Base-by-base conservation (phyloP, 2,888 invertebrate genomes). In the Sesia apiformis region DNA sequence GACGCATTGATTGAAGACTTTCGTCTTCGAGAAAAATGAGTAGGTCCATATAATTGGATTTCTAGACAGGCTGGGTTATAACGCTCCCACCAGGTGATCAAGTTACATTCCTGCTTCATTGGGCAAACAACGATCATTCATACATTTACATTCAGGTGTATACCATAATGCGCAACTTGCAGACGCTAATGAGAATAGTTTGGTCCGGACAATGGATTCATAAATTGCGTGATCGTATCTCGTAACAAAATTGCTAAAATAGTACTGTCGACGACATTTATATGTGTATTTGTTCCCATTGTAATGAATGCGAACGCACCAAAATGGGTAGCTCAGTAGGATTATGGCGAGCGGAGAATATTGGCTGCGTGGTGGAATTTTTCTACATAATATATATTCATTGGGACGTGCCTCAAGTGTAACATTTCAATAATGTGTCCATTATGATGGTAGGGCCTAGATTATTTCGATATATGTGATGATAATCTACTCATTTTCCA, bases 211-310 rank as follows among this genome's bases (percentile, higher is more conserved):
- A 84, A 84, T 83, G 78, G 79, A 66, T 78, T 77, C 77, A 82
- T 84, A 83, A 83, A 83, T 83, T 71, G 70, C 70, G 64, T 73
- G 79, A 81, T 79, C 71, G 76, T 78, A 83, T 81, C 79, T 71
- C 64, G 62, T 64, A 60, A 71, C 75, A 73, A 77, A 78, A 80
- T 74, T 77, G 72, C 76, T 81, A 69, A 78, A 79, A 81, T 77
- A 74, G 74, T 75, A 73, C 72, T 66, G 66, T 59, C 65, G 60
- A 64, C 69, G 70, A 76, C 76, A 73, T 76, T 80, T 78, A 78
- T 78, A 78, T 78, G 76, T 74, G 73, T 81, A 78, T 78, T 80
- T 78, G 76, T 76, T 74, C 70, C 67, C 70, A 73, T 79, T 77
- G 77, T 79, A 78, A 79, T 78, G 69, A 78, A 78, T 74, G 73